Base-by-base conservation (phyloP, 2,797 vertebrate genomes). In the Catharus ustulatus region DNA sequence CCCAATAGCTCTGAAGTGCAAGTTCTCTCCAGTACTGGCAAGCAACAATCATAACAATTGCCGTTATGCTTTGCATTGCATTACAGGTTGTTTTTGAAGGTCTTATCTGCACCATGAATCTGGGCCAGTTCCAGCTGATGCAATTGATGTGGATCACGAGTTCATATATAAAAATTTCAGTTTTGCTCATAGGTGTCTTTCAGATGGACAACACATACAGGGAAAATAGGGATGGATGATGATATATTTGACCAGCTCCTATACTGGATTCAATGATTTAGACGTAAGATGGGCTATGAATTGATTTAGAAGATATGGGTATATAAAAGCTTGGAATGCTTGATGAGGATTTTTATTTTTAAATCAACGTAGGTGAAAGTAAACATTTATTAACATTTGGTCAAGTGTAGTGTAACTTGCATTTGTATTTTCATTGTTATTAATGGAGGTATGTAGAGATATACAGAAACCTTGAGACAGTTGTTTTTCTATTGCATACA, bases 401-500 rank as follows among this genome's bases (percentile, higher is more conserved):
- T 98, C 97, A 97, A 97, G 95, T 97, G 96, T 96, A 97, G 94
- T 96, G 77, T 97, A 96, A 97, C 95, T 97, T 97, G 97, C 97
- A 97, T 98, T 97, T 93, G 72, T 97, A 97, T 98, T 97, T 96
- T 97, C 96, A 95, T 93, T 96, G 94, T 98, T 97, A 97, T 95
- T 98, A 97, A 98, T 97, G 98, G 97, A 98, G 97, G 97, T 98
- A 98, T 98, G 97, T 98, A 97, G 97, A 98, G 97, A 98, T 97
- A 97, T 96, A 97, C 97, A 98, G 97, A 98, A 97, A 98, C 96
- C 97, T 98, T 96, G 96, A 97, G 96, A 98, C 97, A 97, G 97
- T 96, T 97, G 95, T 87, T 97, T 97, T 96, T 96, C 97, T 98
- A 98, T 98, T 98, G 98, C 98, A 98, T 98, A 98, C 98, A 98